Percentiles rank a stretch among this genome's conserved stretches.
phyloP scores from a whole-genome alignment of 2,113 vertebrate species.

The Elgaria multicarinata region DNA sequence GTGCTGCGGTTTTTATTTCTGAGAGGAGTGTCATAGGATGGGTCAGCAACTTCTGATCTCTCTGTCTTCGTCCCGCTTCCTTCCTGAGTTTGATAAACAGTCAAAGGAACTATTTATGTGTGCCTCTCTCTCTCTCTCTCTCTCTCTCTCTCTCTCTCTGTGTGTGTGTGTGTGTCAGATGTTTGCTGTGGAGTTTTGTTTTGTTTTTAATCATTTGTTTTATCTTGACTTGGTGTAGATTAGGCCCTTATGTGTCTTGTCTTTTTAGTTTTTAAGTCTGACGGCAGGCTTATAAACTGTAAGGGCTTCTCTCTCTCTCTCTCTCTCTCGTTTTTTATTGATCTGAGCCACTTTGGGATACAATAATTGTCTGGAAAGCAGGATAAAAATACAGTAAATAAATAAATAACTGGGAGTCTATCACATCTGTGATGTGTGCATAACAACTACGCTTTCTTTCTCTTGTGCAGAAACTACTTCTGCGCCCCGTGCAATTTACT shows the following conservation, averaged over 20 bases:
- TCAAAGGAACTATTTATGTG: constrained; percentile 25
- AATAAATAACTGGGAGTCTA: background rate
- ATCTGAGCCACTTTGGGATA: no score
- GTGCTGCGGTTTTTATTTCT: constrained; percentile 66
- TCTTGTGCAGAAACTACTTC: constrained; percentile 9
- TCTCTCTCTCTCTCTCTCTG: no score
- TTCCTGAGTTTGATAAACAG: constrained; percentile 72
- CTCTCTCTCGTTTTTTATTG: no score
- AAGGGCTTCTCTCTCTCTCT: no score
- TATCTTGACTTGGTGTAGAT: no score
- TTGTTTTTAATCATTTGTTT: background rate
- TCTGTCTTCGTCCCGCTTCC: constrained; percentile 65
- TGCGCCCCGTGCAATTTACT: constrained; percentile 23
- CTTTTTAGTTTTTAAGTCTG: no score
- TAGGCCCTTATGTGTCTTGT: no score
- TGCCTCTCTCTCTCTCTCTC: no score
- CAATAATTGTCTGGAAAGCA: no score
- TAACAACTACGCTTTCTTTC: constrained; percentile 3
- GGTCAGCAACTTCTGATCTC: constrained; percentile 64
- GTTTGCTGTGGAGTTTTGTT: constrained; percentile 20
- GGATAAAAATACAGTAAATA: no score
- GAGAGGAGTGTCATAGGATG: constrained; percentile 58
- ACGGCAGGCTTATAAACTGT: no score
- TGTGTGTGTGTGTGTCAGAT: constrained; percentile 1
- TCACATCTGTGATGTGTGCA: background rate